Percentiles rank a stretch among this genome's conserved stretches.
These are phyloP conservation scores for Uloborus plumipes DNA, from an alignment of 2,888 invertebrate genomes.

Conservation along the genomic window DNA sequence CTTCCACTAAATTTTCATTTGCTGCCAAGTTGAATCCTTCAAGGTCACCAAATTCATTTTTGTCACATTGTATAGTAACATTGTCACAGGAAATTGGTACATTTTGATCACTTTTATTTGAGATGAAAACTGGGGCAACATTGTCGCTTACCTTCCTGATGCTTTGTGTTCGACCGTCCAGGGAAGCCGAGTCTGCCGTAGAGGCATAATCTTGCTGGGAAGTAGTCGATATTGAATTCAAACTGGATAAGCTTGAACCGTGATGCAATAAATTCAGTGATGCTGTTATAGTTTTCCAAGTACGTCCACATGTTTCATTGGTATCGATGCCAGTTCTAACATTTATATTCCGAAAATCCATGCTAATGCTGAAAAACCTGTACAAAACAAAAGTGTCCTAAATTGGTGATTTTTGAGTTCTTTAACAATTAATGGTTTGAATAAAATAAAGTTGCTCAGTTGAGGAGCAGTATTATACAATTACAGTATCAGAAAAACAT, in stretches of 20 bases:
- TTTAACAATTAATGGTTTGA: too few species aligned
- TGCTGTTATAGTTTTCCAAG: slow-evolving; percentile 78
- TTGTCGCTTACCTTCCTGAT: slow-evolving; percentile 31
- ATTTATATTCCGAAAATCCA: slow-evolving; percentile 67
- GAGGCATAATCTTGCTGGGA: slow-evolving; percentile 45
- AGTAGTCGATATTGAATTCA: slow-evolving; percentile 39
- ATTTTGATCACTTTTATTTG: not conserved
- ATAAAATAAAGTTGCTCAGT: too few species aligned
- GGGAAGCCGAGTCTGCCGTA: slow-evolving; percentile 36
- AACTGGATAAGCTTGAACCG: slow-evolving; percentile 47
- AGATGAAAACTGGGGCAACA: not conserved
- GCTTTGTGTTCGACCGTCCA: slow-evolving; percentile 22
- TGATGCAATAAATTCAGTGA: slow-evolving; percentile 15
- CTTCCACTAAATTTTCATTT: not conserved
- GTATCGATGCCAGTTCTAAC: slow-evolving; percentile 69
- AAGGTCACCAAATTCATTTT: too few species aligned
- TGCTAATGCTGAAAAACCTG: slow-evolving; percentile 70
- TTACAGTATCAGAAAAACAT: too few species aligned
- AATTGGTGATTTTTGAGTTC: not conserved
- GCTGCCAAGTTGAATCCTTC: too few species aligned
- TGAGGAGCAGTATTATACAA: too few species aligned
- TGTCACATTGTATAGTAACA: not conserved
- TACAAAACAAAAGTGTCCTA: not conserved
- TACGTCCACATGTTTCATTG: slow-evolving; percentile 81
- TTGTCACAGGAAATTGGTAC: too few species aligned